Evolutionary conservation across 1,140 invertebrate species (phyloP), one percentile per base, ranked within the genome.

Genomic region (Drosophila lowei): DNA sequence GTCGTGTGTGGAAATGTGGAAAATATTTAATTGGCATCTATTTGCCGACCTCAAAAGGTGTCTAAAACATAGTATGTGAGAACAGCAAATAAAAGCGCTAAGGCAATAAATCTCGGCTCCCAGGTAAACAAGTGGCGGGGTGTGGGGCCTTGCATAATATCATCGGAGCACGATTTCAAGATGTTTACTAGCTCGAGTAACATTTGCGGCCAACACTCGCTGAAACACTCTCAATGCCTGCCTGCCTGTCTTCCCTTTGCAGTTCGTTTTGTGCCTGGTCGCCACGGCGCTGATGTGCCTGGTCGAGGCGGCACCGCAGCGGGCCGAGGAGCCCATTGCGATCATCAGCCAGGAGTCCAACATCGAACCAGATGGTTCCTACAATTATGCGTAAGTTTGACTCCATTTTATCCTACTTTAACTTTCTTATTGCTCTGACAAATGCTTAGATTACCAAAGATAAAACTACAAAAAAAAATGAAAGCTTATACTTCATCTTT

Each of bases 281-380:
- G 88, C 75, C 42, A 34, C 77, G n/a, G 77, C 83, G n/a, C 47
- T 86, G 67, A 62, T 85, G 44, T 74, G 81, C 68, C 56, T 79
- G 52, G 76, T 92, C 25, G 92, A 92, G 21, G 92, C 90, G 15
- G 79, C 90, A 30, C 92, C 93, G 41, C 93, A 93, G 89, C 92
- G 92, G 41, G 88, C 91, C 44, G 90, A 85, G 3, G 93, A 93
- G 50, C 93, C 93, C 1, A 93, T 94, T 73, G 93, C 93, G 49
- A 95, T 95, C 60, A 91, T 95, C 15, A 94, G 93, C 70, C 94
- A 95, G 81, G 93, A 94, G 54, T 94, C 94, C 54, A 94, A 94
- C 68, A 93, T 94, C 53, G 93, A 94, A 74, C 92, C 93, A 5
- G 94, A 95, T 90, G 94, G 94, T 53, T 93, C 93, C 38, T 95